Conservation (phyloP, 2,888 invertebrate genomes). For the Eutolmus rufibarbis region DNA sequence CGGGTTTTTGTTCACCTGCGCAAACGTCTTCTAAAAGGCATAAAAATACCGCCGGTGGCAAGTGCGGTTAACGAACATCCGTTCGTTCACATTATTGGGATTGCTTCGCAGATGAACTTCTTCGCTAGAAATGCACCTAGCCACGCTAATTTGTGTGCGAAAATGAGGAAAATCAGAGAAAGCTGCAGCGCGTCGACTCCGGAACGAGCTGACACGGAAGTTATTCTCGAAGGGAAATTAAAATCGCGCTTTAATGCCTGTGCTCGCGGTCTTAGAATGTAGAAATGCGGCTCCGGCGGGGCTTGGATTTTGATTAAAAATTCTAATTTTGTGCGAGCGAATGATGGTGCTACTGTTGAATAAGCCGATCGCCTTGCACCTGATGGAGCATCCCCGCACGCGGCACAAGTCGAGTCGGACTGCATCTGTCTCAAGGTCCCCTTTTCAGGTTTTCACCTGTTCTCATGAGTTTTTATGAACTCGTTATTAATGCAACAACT, state of each 20-base stretch:
- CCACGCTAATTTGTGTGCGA: conserved; percentile 1
- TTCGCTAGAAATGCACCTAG: not conserved
- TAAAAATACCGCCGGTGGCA: not conserved
- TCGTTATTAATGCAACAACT: not conserved
- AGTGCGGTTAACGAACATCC: not conserved
- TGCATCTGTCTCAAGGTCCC: not conserved
- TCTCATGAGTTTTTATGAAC: not conserved
- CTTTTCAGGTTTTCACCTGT: not conserved
- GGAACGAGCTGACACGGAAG: conserved; percentile 9
- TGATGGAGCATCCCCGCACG: not conserved
- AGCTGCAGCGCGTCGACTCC: not conserved
- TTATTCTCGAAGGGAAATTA: not conserved
- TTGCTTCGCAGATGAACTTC: not conserved
- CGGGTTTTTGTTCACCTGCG: not conserved
- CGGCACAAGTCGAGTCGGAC: not conserved
- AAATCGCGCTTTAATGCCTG: not conserved
- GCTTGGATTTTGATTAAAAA: not conserved
- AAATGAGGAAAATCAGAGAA: conserved; percentile 8
- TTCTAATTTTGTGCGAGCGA: not conserved
- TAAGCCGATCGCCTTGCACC: not conserved
- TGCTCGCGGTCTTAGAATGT: not conserved
- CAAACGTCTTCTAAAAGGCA: not conserved
- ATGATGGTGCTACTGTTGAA: not conserved
- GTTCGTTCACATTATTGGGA: not conserved
- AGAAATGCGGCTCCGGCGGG: not conserved